A percentile compares a stretch with the other conserved stretches of the same genome.
Evolutionary conservation across 2,113 vertebrate genomes (phyloP).

Genomic region (Antechinus stuartii): DNA sequence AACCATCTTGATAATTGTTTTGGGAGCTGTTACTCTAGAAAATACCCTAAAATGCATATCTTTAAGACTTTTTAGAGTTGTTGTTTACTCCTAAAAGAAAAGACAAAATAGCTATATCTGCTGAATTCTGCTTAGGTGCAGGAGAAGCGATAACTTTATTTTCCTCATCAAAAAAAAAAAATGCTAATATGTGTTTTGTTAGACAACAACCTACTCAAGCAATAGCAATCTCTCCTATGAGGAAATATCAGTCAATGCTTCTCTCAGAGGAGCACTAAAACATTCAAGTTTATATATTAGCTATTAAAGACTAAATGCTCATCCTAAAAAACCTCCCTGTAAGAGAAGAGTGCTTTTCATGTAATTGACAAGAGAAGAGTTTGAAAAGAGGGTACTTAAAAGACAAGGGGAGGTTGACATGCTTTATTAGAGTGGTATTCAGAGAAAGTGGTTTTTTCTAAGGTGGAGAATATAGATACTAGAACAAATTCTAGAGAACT

Average conservation of each 20-base stretch:
- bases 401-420: neutral
- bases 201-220: neutral
- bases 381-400: conserved; percentile 65
- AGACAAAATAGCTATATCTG: neutral
- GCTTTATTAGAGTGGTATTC: conserved; percentile 54
- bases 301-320: conserved; percentile 71
- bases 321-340: conserved; percentile 50
- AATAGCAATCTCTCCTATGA: conserved; percentile 34
- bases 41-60: neutral
- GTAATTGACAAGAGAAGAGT: conserved; percentile 58
- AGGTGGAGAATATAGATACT: conserved; percentile 14
- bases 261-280: conserved; percentile 61
- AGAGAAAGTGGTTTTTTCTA: conserved; percentile 16
- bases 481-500: conserved; percentile 15
- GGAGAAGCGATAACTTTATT: neutral
- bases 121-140: neutral
- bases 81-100: neutral
- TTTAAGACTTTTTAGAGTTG: neutral
- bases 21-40: neutral
- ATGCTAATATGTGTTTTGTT: conserved; percentile 11
- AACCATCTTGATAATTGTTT: neutral
- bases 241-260: conserved; percentile 50
- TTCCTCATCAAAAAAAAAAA: conserved; percentile 12
- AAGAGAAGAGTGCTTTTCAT: conserved; percentile 68
- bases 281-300: conserved; percentile 58